These are phyloP conservation scores for Drosophila parthenogenetica DNA, from an alignment of 2,888 invertebrate genomes.

Conservation along the genomic window DNA sequence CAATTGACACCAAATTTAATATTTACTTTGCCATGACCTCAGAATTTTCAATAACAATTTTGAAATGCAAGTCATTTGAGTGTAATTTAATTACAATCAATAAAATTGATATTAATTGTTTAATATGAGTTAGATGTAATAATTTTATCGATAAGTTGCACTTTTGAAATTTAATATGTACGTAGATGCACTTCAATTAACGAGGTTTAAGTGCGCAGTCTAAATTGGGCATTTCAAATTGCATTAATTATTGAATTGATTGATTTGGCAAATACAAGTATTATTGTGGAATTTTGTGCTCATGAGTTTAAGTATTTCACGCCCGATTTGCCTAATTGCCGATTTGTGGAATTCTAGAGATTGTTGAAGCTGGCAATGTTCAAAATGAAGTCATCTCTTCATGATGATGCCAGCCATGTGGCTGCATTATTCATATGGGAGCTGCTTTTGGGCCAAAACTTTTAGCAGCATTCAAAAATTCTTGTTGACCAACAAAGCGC, in stretches of 20 bases:
- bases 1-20: slow-evolving; percentile 25
- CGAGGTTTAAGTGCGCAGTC: neutral
- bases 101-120: slow-evolving; percentile 7
- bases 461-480: slow-evolving; percentile 48
- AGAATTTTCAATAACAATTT: slow-evolving; percentile 6
- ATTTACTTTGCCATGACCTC: slow-evolving; percentile 20
- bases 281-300: neutral
- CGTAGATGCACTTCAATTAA: neutral
- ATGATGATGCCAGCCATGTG: slow-evolving; percentile 32
- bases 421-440: slow-evolving; percentile 52
- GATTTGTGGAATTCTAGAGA: slow-evolving; percentile 28
- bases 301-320: slow-evolving; percentile 33
- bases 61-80: slow-evolving; percentile 17
- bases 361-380: slow-evolving; percentile 17
- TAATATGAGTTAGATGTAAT: neutral
- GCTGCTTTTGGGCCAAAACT: slow-evolving; percentile 42
- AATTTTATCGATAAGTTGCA: slow-evolving; percentile 4
- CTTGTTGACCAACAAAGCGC: slow-evolving; percentile 73
- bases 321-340: slow-evolving; percentile 45
- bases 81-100: slow-evolving; percentile 17
- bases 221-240: neutral
- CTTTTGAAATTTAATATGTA: neutral
- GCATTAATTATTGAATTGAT: slow-evolving; percentile 2
- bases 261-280: neutral
- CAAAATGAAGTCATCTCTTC: slow-evolving; percentile 30